Evolutionary conservation across 1,140 invertebrate species (phyloP), one percentile per base, ranked within the genome.

Genomic region (Centruroides vittatus): DNA sequence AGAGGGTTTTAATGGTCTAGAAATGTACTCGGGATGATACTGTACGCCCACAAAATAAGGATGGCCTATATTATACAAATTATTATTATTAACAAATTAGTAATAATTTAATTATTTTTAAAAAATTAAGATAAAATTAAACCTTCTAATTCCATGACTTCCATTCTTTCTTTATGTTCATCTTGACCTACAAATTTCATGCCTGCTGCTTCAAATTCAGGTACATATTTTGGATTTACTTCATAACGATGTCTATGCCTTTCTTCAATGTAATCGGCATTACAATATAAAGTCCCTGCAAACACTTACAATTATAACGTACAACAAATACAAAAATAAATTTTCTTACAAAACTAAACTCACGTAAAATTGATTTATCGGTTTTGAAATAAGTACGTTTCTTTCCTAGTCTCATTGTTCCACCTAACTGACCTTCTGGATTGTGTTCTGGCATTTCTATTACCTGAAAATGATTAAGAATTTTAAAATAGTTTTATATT

Each of bases 361-460:
- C 74, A 89, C 87, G 81, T 51, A 90, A 75, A 60, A 85, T 75
- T 65, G 82, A 84, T 55, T 81, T 81, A 8, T 71, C 58, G 13
- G 62, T 72, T 12, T 75, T 77, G 68, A 99, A 93, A 48, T 86
- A 74, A 3, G 96, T 99, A 52, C 80, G 83, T 66, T 93, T 81
- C 71, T 88, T 90, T 10, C 97, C 97, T 9, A 99, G 77, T 61
- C 97, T 79, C 97, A 99, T 99, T 0, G 97, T 99, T 35, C 94
- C 97, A 5, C 97, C 97, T 79, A 97, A 85, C 64, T 88, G 79
- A 2, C 89, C 92, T 41, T 41, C 41, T 5, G 82, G 81, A 74
- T 93, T 90, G 73, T 98, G 92, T 78, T 99, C 97, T 0, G 94
- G 93, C 97, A 99, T 99, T 66, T 99, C 94, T 61, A 99, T 93